Evolutionary conservation across 2,888 invertebrate species (phyloP).

Genomic region (Zele albiditarsus): DNA sequence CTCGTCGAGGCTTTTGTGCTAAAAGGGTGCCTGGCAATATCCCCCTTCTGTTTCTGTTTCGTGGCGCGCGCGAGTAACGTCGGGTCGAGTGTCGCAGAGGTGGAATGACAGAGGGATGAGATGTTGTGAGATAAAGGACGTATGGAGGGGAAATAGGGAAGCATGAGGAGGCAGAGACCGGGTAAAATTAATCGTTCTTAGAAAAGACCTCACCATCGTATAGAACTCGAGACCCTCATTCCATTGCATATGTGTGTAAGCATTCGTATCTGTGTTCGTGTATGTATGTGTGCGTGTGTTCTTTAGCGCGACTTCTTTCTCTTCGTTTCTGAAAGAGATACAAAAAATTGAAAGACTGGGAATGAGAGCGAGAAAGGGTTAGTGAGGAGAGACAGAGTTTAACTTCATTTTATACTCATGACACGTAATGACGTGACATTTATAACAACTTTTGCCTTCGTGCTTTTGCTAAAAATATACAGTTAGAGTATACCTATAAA

Average conservation of each 20-base stretch:
- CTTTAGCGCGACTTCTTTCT: background rate
- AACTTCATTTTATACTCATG: conserved; percentile 44
- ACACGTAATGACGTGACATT: conserved; percentile 25
- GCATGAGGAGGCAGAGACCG: conserved; percentile 19
- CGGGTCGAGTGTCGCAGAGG: conserved; percentile 26
- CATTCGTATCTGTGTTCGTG: background rate
- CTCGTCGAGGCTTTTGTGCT: conserved; percentile 42
- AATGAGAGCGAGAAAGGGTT: background rate
- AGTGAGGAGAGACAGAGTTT: conserved; percentile 32
- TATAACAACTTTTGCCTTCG: conserved; percentile 29
- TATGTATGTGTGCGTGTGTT: background rate
- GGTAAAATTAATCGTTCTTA: conserved; percentile 49
- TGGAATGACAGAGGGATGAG: conserved; percentile 13
- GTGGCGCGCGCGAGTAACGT: conserved; percentile 35
- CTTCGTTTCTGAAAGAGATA: background rate
- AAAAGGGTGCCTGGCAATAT: conserved; percentile 31
- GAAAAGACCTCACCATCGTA: conserved; percentile 37
- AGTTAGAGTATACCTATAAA: background rate
- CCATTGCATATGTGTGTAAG: background rate
- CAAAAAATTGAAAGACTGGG: background rate
- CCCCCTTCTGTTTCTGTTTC: conserved; percentile 30
- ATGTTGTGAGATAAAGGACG: conserved; percentile 20
- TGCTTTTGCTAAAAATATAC: conserved; percentile 17
- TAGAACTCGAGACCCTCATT: conserved; percentile 9
- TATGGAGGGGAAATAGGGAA: conserved; percentile 16